Base-by-base conservation (phyloP, 2,888 invertebrate species). In the Drosophila meridionalis region DNA sequence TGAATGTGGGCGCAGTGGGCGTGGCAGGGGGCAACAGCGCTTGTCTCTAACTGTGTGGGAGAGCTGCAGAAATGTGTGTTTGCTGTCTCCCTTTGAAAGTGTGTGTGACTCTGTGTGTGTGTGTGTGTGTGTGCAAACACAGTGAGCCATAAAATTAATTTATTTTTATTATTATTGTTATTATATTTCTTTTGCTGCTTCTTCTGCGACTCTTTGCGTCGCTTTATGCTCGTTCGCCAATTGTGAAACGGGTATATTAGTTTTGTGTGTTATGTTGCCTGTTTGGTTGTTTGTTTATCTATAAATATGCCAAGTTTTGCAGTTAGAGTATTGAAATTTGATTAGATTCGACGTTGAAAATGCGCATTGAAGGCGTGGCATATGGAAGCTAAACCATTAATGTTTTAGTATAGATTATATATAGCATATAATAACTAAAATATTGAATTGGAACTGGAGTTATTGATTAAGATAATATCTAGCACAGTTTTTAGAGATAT, bases 141-240 rank as follows among this genome's bases (percentile, higher is more conserved):
- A 69, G 69, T 68, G 71, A 60, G 67, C 58, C 87, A 89, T 91
- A 82, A 91, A 90, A 90, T 90, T 90, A 90, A 91, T 91, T 91
- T 91, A 91, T 90, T 90, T 91, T 91, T 91, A 91, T 91, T 91
- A 84, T 90, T 90, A 81, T 84, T 88, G 82, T 88, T 89, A 82
- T 89, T 83, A 76, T 87, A 68, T 78, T 73, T 71, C 79, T 57
- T 74, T 60, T 67, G 79, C 60, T 52, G 61, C 42, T 72, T 61
- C 78, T 78, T 73, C 40, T 56, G 69, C 70, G 69, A 66, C 42
- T 57, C 72, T 71, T 58, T 70, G 52, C 73, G 65, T 64, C 55
- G 40, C 70, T 73, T 57, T 70, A 12, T 52, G 52, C 52, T 12
- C 34, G 26, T 20, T 20, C 34, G 12, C 0, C 7, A 7, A 20